These are phyloP conservation scores for Gila orcuttii DNA, from an alignment of 2,113 vertebrate species.

Conservation along the genomic window DNA sequence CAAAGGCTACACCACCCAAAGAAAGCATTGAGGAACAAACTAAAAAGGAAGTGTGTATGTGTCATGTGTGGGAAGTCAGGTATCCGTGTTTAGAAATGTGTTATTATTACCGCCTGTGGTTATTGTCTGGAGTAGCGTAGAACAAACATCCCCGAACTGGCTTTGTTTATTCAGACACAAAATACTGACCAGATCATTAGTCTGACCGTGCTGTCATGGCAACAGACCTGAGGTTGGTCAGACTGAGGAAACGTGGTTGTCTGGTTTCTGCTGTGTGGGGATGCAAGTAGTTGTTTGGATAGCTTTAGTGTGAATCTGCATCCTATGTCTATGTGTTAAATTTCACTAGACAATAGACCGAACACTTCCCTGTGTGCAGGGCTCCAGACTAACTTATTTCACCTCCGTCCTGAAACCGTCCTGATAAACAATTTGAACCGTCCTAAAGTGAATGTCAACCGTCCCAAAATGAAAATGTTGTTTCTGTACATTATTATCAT, in stretches of 20 bases:
- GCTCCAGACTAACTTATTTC: too few relatives aligned
- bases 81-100: conserved; percentile 17
- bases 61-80: conserved; percentile 29
- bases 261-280: background rate
- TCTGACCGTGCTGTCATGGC: conserved; percentile 24
- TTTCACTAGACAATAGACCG: background rate
- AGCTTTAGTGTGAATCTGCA: background rate
- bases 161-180: background rate
- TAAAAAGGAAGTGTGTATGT: conserved; percentile 25
- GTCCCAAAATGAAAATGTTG: too few relatives aligned
- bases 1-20: background rate
- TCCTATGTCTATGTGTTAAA: background rate
- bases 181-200: background rate
- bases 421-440: too few relatives aligned
- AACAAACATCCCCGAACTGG: conserved; percentile 1
- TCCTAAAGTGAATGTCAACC: too few relatives aligned
- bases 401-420: too few relatives aligned
- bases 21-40: conserved; percentile 1
- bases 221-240: conserved; percentile 11
- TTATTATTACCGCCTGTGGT: background rate
- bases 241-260: background rate
- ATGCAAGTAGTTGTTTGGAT: conserved; percentile 7
- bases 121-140: background rate
- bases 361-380: background rate
- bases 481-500: too few relatives aligned